These are phyloP conservation scores for Colistium nudipinnis DNA, from an alignment of 2,113 vertebrate genomes.

Conservation along the genomic window DNA sequence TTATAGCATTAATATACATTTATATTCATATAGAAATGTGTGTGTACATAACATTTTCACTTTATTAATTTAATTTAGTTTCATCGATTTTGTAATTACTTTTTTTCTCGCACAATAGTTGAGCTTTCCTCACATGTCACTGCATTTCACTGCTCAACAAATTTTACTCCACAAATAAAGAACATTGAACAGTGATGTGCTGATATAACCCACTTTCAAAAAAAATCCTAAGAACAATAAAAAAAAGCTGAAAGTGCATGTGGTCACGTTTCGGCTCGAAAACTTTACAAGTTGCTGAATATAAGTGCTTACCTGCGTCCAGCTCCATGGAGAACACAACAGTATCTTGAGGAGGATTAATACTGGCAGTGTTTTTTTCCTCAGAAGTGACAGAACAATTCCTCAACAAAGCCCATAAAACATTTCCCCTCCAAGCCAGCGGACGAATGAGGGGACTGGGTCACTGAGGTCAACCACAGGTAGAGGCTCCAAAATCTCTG, in stretches of 20 bases:
- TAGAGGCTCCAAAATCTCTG: constrained; percentile 15
- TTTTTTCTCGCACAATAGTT: not conserved
- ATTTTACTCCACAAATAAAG: not conserved
- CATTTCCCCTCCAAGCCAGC: constrained; percentile 13
- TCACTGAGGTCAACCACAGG: constrained; percentile 41
- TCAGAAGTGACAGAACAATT: constrained; percentile 27
- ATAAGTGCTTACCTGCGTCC: constrained; percentile 63
- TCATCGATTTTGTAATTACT: not conserved
- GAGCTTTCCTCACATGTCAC: not conserved
- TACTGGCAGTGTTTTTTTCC: constrained; percentile 19
- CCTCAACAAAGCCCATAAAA: constrained; percentile 25
- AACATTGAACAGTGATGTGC: not conserved
- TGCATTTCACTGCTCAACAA: too few relatives aligned
- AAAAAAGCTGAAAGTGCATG: constrained; percentile 44
- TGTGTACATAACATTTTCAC: too few relatives aligned
- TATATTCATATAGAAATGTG: too few relatives aligned
- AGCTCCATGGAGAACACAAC: constrained; percentile 68
- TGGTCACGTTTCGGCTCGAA: constrained; percentile 7
- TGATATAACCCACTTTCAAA: constrained; percentile 13
- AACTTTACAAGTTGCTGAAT: constrained; percentile 17
- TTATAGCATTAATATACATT: too few relatives aligned
- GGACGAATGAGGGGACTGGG: constrained; percentile 3
- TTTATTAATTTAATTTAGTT: too few relatives aligned
- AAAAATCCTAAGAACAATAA: constrained; percentile 16
- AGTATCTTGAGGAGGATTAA: constrained; percentile 25